Evolutionary conservation across 2,113 vertebrate species (phyloP).

Genomic region (Colaptes auratus): DNA sequence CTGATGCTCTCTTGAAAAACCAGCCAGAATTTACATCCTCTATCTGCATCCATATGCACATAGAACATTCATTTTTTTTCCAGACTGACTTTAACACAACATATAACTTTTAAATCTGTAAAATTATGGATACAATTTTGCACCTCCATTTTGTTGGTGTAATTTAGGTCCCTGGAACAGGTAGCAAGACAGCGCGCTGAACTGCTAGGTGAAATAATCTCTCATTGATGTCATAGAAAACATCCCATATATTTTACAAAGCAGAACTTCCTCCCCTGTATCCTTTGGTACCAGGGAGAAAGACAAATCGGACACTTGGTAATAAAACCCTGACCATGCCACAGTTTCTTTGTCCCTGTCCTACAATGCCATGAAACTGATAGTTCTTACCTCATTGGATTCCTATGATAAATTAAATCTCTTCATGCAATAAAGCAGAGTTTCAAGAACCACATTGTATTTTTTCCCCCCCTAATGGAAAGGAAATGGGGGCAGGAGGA

Average conservation of each 20-base stretch:
- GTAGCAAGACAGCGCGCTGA: neutral
- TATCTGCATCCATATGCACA: neutral
- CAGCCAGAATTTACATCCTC: conserved; percentile 17
- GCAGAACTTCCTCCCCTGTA: neutral
- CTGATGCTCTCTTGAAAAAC: conserved; percentile 9
- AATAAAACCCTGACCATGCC: neutral
- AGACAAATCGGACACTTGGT: neutral
- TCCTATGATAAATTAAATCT: neutral
- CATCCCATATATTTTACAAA: neutral
- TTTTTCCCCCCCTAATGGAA: neutral
- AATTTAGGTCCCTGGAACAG: neutral
- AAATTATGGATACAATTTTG: conserved; percentile 23
- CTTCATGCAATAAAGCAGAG: neutral
- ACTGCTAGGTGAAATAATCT: neutral
- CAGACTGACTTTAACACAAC: neutral
- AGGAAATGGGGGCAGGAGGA: neutral
- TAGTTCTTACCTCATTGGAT: neutral
- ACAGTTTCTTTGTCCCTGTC: neutral
- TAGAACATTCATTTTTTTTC: neutral
- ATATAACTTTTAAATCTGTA: neutral
- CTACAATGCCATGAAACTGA: neutral
- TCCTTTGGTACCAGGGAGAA: neutral
- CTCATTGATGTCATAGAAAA: neutral
- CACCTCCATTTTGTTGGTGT: neutral
- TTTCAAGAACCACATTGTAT: neutral